Conservation (phyloP, 1,140 invertebrate genomes). For the Pseudomyrmex dendroicus region DNA sequence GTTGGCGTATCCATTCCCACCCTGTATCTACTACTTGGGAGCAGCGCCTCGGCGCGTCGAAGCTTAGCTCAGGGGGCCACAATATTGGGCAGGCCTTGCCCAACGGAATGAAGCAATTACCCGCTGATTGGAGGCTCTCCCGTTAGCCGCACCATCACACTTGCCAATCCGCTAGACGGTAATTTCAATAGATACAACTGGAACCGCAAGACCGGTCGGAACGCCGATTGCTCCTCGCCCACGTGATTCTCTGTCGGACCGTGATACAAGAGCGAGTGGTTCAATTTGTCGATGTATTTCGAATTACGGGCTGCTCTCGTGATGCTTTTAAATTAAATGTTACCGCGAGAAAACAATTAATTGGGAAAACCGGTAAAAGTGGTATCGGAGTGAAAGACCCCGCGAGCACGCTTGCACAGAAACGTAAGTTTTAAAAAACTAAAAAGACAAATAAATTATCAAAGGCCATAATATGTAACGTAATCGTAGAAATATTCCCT, state of each 20-base stretch:
- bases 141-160: constrained; percentile 81
- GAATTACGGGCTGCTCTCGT: constrained; percentile 51
- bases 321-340: constrained; percentile 6
- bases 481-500: no score
- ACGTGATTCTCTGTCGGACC: constrained; percentile 64
- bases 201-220: constrained; percentile 72
- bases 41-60: constrained; percentile 5
- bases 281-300: constrained; percentile 53
- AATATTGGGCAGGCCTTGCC: constrained; percentile 71
- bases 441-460: neutral
- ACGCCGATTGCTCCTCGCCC: constrained; percentile 75
- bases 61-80: constrained; percentile 51
- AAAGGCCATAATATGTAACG: no score
- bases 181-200: constrained; percentile 78
- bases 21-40: neutral
- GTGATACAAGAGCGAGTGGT: constrained; percentile 40
- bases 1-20: neutral
- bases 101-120: constrained; percentile 78
- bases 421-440: neutral
- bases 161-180: constrained; percentile 78
- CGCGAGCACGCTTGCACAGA: neutral
- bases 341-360: constrained; percentile 1
- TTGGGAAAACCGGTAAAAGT: constrained; percentile 11
- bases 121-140: constrained; percentile 77
- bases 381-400: constrained; percentile 6